A percentile compares a stretch with the other conserved stretches of the same genome.
Evolutionary conservation across 1,140 invertebrate species (phyloP).

Genomic region (Aleiodes sp.): DNA sequence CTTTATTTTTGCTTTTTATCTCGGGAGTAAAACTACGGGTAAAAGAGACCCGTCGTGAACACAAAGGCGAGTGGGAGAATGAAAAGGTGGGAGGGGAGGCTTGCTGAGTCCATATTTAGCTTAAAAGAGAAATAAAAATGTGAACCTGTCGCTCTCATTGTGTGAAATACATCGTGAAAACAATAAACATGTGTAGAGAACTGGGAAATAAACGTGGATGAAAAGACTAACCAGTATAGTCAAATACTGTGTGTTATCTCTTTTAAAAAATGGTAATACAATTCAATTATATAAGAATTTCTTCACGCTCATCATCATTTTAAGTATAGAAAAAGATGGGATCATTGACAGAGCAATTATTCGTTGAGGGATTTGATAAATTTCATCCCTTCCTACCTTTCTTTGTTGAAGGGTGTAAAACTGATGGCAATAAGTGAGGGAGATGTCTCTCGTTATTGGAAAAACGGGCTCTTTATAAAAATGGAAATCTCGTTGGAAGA

Average conservation of each 20-base stretch:
- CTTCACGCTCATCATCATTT: background rate
- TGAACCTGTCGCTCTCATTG: background rate
- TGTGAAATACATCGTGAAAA: background rate
- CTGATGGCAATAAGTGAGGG: background rate
- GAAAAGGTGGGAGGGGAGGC: background rate
- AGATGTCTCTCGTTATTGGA: constrained; percentile 34
- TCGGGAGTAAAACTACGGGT: background rate
- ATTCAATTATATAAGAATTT: background rate
- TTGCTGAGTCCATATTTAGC: background rate
- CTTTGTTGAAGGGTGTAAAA: background rate
- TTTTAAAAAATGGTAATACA: background rate
- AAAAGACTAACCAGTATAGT: background rate
- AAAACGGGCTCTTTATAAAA: constrained; percentile 35
- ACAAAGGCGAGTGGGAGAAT: constrained; percentile 1
- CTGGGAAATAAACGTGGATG: background rate
- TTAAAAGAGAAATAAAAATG: background rate
- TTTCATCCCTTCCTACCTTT: background rate
- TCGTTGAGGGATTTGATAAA: constrained; percentile 14
- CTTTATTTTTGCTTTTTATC: constrained; percentile 28
- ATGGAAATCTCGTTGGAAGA: constrained; percentile 36
- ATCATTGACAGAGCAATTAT: constrained; percentile 20
- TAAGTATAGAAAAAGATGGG: background rate
- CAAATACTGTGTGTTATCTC: no score
- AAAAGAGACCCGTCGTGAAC: background rate
- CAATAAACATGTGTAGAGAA: background rate